Evolutionary conservation across 2,888 invertebrate genomes (phyloP), one percentile per base, ranked within the genome.

Genomic region (Drosophila emarginata): DNA sequence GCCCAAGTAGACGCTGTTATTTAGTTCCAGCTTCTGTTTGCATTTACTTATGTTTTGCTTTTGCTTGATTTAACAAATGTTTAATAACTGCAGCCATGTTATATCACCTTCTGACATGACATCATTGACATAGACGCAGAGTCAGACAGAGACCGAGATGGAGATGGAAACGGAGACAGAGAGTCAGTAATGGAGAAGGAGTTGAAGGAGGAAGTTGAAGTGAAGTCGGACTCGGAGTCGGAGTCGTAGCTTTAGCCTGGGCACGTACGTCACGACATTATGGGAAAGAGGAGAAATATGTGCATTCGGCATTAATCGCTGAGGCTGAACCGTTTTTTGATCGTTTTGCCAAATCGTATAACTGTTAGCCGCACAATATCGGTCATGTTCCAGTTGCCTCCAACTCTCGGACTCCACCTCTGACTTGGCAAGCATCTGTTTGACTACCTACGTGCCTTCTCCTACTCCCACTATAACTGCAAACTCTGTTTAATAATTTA

Each of bases 31-130:
- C 57, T 40, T 40, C 26, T 15, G 58, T 15, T 15, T 18, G 12
- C 15, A 15, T 14, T 53, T 7, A 32, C 11, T 53, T 9, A 18
- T 36, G 15, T 54, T 28, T 18, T 18, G 28, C 28, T 36, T 50
- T 26, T 45, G 45, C 45, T 12, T 45, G 45, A 45, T 45, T 45
- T 11, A 45, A 45, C 45, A 45, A 45, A 45, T 65, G 66, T 80
- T 81, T 84, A 81, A 85, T 84, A 81, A 87, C 82, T 85, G 86
- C 76, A 87, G 77, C 61, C 80, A 87, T 90, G 87, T 89, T 87
- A 80, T 88, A 85, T 89, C 90, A 90, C 90, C 90, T 89, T 80
- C 76, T 89, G 90, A 90, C 90, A 90, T 88, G 89, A 83, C 87
- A 87, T 79, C 83, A 80, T 70, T 58, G 23, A 12, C 39, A 15